Evolutionary conservation across 2,113 vertebrate species (phyloP).

Genomic region (Sylvicapra grimmia): DNA sequence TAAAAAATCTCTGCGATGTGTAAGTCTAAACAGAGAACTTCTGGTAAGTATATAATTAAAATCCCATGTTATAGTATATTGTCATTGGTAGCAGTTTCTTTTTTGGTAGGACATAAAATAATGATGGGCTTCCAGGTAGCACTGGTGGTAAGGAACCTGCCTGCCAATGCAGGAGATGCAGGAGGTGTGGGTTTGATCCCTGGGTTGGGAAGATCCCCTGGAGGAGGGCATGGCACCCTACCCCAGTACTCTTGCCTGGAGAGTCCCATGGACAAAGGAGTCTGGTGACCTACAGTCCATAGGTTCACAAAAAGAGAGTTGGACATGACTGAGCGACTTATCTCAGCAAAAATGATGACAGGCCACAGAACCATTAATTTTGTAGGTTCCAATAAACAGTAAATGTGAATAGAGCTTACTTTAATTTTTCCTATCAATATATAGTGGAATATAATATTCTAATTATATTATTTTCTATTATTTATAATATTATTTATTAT

Average conservation of each 20-base stretch:
- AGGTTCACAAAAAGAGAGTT: not conserved
- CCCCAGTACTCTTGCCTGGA: not conserved
- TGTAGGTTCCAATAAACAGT: not conserved
- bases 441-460: too few species aligned
- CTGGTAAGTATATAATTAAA: not conserved
- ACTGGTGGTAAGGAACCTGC: not conserved
- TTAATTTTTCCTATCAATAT: not conserved
- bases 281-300: not conserved
- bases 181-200: not conserved
- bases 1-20: not conserved
- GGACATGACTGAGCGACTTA: not conserved
- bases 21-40: not conserved
- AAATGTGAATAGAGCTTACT: not conserved
- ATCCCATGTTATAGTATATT: not conserved
- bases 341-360: not conserved
- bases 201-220: not conserved
- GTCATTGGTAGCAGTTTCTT: not conserved
- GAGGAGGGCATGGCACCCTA: not conserved
- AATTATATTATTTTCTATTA: too few species aligned
- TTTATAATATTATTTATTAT: too few species aligned
- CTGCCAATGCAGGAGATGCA: not conserved
- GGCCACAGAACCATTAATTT: not conserved
- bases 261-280: not conserved
- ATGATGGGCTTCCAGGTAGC: not conserved
- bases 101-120: not conserved